Percentiles rank a stretch among this genome's conserved stretches.
These are phyloP conservation scores for Zelostemma sp. DNA, from an alignment of 1,140 invertebrate species.

Conservation along the genomic window DNA sequence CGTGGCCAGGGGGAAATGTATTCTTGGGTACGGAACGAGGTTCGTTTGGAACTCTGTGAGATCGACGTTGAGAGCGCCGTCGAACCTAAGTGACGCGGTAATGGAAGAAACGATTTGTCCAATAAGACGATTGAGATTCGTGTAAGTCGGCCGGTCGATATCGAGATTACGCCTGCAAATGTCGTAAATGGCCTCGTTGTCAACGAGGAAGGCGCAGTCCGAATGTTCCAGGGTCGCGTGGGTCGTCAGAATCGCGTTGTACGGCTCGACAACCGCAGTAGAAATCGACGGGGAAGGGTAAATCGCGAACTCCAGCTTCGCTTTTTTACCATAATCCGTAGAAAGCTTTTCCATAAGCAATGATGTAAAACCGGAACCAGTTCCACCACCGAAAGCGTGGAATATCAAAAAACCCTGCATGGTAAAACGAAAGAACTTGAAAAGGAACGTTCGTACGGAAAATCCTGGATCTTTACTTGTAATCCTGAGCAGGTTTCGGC, in stretches of 20 bases:
- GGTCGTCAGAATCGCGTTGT: constrained; percentile 85
- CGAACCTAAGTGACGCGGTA: constrained; percentile 76
- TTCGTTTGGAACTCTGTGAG: constrained; percentile 77
- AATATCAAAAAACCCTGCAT: constrained; percentile 75
- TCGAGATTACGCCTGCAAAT: constrained; percentile 75
- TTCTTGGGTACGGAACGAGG: constrained; percentile 72
- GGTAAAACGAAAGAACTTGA: too few species aligned
- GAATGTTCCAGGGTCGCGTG: constrained; percentile 83
- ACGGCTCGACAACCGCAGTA: constrained; percentile 89
- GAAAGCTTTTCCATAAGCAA: constrained; percentile 83
- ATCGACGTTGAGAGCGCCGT: constrained; percentile 79
- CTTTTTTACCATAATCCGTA: constrained; percentile 78
- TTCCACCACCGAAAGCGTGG: constrained; percentile 76
- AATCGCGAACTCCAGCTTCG: constrained; percentile 76
- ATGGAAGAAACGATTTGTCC: constrained; percentile 77
- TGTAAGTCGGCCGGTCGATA: constrained; percentile 76
- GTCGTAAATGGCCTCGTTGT: constrained; percentile 87
- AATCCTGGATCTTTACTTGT: too few species aligned
- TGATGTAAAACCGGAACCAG: constrained; percentile 82
- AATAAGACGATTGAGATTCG: constrained; percentile 75
- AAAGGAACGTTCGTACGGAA: too few species aligned
- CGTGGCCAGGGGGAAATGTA: constrained; percentile 73
- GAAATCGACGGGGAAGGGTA: constrained; percentile 79
- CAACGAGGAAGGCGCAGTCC: constrained; percentile 87
- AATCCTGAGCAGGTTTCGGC: too few species aligned